These are phyloP conservation scores for Drosophila repleta DNA, from an alignment of 1,140 invertebrate species.

Conservation along the genomic window DNA sequence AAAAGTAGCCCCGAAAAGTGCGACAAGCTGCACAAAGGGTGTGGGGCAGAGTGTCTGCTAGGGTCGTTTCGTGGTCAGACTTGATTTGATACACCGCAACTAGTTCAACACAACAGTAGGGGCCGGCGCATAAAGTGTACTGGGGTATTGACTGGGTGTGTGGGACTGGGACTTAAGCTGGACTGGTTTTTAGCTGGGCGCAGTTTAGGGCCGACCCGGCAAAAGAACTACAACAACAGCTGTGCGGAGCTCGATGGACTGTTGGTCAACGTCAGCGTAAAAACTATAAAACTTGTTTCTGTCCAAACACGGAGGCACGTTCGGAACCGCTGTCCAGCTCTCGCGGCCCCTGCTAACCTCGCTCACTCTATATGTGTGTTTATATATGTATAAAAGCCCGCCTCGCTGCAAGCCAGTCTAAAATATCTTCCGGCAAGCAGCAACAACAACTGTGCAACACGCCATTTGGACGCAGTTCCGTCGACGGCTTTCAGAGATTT, in stretches of 20 bases:
- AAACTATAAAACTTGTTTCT: conserved; percentile 58
- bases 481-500: conserved; percentile 46
- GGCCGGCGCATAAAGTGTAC: conserved; percentile 33
- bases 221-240: conserved; percentile 43
- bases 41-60: not conserved
- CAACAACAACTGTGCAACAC: conserved; percentile 33
- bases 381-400: conserved; percentile 10
- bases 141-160: conserved; percentile 30
- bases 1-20: conserved; percentile 58
- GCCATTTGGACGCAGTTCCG: conserved; percentile 47
- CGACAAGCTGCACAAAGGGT: not conserved
- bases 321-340: conserved; percentile 29
- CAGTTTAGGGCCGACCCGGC: conserved; percentile 30
- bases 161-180: conserved; percentile 11
- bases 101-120: conserved; percentile 47
- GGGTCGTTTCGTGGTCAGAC: conserved; percentile 43
- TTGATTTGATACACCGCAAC: conserved; percentile 51
- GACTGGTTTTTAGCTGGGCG: conserved; percentile 21
- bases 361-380: not conserved
- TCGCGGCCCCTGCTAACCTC: not conserved
- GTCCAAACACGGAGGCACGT: conserved; percentile 44
- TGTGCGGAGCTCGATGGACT: conserved; percentile 20
- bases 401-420: conserved; percentile 37
- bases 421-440: conserved; percentile 52
- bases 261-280: conserved; percentile 26